Evolutionary conservation across 2,113 vertebrate species (phyloP).

Genomic region (Stictonetta naevosa): DNA sequence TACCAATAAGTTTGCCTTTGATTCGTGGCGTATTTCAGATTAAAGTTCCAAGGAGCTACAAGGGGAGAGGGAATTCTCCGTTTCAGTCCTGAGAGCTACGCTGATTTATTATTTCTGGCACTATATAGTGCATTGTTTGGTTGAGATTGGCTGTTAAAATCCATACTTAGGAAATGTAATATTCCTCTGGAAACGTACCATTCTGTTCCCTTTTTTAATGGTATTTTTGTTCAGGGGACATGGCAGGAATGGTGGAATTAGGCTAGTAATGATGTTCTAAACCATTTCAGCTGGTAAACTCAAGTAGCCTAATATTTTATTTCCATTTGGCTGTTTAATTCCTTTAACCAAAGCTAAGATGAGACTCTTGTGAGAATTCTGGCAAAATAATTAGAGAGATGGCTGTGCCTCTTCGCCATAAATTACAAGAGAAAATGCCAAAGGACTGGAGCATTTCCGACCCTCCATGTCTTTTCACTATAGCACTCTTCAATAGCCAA

Average conservation of each 20-base stretch:
- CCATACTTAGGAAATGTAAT: constrained; percentile 40
- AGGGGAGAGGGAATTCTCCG: constrained; percentile 44
- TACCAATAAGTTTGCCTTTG: constrained; percentile 47
- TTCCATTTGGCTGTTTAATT: neutral
- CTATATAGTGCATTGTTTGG: constrained; percentile 6
- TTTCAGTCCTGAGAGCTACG: constrained; percentile 25
- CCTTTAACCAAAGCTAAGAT: neutral
- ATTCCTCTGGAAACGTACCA: constrained; percentile 47
- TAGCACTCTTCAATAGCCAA: neutral
- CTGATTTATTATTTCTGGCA: constrained; percentile 57
- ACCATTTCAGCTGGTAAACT: constrained; percentile 19
- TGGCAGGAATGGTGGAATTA: neutral
- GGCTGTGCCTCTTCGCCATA: neutral
- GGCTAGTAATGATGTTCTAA: neutral
- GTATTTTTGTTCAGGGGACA: constrained; percentile 12
- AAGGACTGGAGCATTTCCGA: neutral
- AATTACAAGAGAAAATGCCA: neutral
- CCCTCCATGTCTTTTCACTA: neutral
- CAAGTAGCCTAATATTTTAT: neutral
- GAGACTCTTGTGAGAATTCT: neutral
- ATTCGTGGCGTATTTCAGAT: constrained; percentile 30
- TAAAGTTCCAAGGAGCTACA: constrained; percentile 44
- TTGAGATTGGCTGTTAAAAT: constrained; percentile 55
- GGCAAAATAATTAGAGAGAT: neutral
- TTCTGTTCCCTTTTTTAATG: neutral